Conservation (phyloP, 2,888 invertebrate species). For the Nymphalis polychloros region DNA sequence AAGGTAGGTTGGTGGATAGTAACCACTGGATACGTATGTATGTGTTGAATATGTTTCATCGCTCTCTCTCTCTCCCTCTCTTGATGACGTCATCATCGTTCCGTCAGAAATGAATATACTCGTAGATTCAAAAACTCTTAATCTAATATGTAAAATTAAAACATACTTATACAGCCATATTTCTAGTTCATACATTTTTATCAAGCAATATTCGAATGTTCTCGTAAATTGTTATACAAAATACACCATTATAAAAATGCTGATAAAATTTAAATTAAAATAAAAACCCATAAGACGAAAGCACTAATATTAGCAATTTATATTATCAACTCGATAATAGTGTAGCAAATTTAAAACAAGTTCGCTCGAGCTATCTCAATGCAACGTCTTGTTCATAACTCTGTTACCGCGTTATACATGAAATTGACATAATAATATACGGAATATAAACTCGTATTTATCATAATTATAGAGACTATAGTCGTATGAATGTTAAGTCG, state of each 20-base stretch:
- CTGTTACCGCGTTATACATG: constrained; percentile 29
- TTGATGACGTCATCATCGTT: no score
- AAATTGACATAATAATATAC: constrained; percentile 17
- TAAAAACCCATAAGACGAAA: not conserved
- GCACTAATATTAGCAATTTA: constrained; percentile 36
- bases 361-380: constrained; percentile 32
- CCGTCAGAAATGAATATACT: no score
- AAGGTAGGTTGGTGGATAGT: no score
- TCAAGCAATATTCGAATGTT: no score
- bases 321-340: constrained; percentile 28
- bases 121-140: no score
- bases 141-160: no score
- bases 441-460: not conserved
- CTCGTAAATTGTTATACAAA: no score
- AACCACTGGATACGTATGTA: no score
- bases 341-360: constrained; percentile 35
- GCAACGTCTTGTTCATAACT: constrained; percentile 34
- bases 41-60: no score
- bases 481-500: not conserved
- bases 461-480: constrained; percentile 1
- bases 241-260: not conserved
- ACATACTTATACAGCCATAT: no score
- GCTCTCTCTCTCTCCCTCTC: no score
- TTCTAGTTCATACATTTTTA: no score
- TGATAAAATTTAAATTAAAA: not conserved